Base-by-base conservation (phyloP, 2,113 vertebrate species). In the Mirounga angustirostris region DNA sequence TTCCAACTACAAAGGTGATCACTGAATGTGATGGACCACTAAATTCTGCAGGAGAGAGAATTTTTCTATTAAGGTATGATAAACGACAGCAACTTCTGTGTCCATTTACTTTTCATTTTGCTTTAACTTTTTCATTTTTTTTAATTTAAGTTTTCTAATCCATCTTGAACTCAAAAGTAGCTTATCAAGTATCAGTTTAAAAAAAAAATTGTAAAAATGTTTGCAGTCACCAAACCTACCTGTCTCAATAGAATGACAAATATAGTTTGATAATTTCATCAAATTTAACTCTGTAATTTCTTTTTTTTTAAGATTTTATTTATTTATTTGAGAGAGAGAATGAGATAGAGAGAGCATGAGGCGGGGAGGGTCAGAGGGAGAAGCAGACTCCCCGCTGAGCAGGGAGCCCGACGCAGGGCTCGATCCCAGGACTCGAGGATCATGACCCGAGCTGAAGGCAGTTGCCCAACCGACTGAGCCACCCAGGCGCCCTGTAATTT, bases 101-200 rank as follows among this genome's bases (percentile, higher is more conserved):
- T 96, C 95, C 97, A 98, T 97, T 98, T 97, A 81, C 90, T 92
- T 95, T 98, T 98, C 87, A 80, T 86, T 97, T 97, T 97, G 36
- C 63, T 85, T 96, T 93, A 96, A 97, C 83, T 2, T 89, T 71
- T 95, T 90, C 73, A 93, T 93, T 97, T 96, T 83, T 92, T 92
- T 98, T 43, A 80, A 84, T 52, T 54, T 71, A 79, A 33, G 0
- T 8, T 94, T 95, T 96, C 54, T 91, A 73, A 95, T 96, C 7
- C 83, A 50, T 97, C 82, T 54, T 36, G 4, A 91, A 88, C 2
- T 24, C 52, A 33, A 28, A 96, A 95, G 28, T 87, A 24, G 58
- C 11, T 76, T 90, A 87, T 78, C 28, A 78, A 65, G 40, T 43
- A 15, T 58, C 28, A 58, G 3, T 65, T 69, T 7, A 30, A 73